Base-by-base conservation (phyloP, 2,888 invertebrate genomes). In the Chromoteleia sp. region DNA sequence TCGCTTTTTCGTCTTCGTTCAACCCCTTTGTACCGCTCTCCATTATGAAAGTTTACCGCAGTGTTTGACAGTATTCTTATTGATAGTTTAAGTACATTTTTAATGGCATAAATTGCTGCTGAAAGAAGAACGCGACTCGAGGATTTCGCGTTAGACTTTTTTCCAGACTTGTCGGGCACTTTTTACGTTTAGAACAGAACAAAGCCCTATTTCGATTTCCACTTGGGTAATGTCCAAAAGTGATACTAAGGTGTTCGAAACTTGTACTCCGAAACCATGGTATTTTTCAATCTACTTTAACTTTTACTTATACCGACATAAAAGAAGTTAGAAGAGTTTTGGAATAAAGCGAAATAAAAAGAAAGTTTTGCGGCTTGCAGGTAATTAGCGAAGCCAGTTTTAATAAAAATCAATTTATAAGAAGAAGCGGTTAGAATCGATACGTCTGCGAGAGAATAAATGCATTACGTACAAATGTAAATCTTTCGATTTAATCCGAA, bases 161-260 rank as follows among this genome's bases (percentile, higher is more conserved):
- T 61, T 12, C 19, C 45, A 21, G 21, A 58, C 12, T 63, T 63
- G 14, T 19, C 33, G 29, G 25, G 2, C 50, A 50, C 36, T 63
- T 63, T 50, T 63, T 63, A 36, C 36, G 48, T 50, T 63, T 8
- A 12, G 48, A 36, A 50, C 30, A 48, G 25, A 70, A 70, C 33
- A 48, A 48, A 48, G 48, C 33, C 36, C 19, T 71, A 43, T 71
- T 58, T 71, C 50, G 59, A 59, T 71, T 48, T 59, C 33, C 29
- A 59, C 59, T 50, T 71, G 71, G 59, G 12, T 39, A 58, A 36
- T 59, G 71, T 71, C 71, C 71, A 71, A 71, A 61, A 71, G 59
- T 52, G 30, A 45, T 56, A 50, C 36, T 48, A 65, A 65, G 63
- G 29, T 65, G 68, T 56, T 68, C 50, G 25, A 68, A 68, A 68